Conservation (phyloP, 2,113 vertebrate species). For the Pelodiscus sinensis region DNA sequence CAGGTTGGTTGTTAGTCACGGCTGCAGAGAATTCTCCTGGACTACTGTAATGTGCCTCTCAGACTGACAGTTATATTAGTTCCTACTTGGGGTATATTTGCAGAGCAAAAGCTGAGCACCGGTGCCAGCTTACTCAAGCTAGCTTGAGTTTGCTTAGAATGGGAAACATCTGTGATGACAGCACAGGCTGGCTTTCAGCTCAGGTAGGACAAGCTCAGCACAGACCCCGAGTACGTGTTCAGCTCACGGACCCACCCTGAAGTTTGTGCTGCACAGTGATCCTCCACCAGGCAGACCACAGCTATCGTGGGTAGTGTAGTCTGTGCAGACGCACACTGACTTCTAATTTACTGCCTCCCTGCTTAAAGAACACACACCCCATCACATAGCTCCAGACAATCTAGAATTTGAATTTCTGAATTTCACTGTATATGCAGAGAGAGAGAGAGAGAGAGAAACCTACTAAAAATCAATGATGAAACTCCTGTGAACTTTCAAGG, state of each 20-base stretch:
- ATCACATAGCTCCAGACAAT: accelerated
- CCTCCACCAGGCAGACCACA: no score
- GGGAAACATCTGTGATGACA: no score
- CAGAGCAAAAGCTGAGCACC: no score
- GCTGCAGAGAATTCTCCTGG: background rate
- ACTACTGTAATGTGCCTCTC: accelerated
- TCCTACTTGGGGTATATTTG: background rate
- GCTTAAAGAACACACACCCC: background rate
- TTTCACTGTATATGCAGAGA: background rate
- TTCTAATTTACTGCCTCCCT: background rate
- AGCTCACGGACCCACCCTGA: no score
- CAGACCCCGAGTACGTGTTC: no score
- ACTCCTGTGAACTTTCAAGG: background rate
- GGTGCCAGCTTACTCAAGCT: no score
- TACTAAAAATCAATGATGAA: background rate
- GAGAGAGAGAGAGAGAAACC: background rate
- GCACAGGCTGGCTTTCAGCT: no score
- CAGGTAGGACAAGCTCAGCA: no score
- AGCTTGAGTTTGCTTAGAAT: no score
- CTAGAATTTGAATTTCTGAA: background rate
- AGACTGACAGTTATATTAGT: background rate
- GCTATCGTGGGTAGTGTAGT: no score
- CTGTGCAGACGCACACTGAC: background rate
- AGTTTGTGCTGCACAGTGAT: no score
- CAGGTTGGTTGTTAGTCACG: background rate